Evolutionary conservation across 2,888 invertebrate genomes (phyloP), one percentile per base, ranked within the genome.

Genomic region (Tipula helvola): DNA sequence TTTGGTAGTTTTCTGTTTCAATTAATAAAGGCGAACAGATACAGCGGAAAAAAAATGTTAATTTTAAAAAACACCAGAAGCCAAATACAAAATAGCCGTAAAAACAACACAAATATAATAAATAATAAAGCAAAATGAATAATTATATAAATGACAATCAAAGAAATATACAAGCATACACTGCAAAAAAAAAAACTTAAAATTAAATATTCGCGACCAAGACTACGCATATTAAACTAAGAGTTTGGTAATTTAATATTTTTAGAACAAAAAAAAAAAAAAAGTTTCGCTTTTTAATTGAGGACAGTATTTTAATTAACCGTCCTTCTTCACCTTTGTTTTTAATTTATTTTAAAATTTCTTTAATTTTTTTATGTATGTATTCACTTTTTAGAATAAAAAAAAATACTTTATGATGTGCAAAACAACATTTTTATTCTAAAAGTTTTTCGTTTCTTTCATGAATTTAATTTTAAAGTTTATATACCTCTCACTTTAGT

Each of bases 401-500:
- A 84, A 71, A 18, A 71, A 71, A 71, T 84, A 39, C 84, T 84
- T 84, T 84, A 84, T 41, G 84, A 84, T 84, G 84, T 84, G 84
- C 84, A 84, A 84, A 84, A 39, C 5, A 36, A 36, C n/a, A 39
- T 84, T 84, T 28, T 28, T 84, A 84, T 84, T 84, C 84, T 84
- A 39, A 39, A 83, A 39, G n/a, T 36, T 84, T 84, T 84, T 83
- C 1, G 5, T 71, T 84, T 39, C 41, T 84, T 84, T 84, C 39
- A 84, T 71, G 71, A 71, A 71, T 28, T 71, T 18, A 71, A 71
- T 71, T 84, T 84, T 84, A 39, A 84, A 84, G 84, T 84, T 84
- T 84, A 84, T 84, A 84, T 39, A 84, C 84, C 84, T 84, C 84
- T 84, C 84, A 84, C 84, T 84, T 84, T 71, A 71, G 71, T 71